Base-by-base conservation (phyloP, 2,113 vertebrate species). In the Phyllopteryx taeniolatus region DNA sequence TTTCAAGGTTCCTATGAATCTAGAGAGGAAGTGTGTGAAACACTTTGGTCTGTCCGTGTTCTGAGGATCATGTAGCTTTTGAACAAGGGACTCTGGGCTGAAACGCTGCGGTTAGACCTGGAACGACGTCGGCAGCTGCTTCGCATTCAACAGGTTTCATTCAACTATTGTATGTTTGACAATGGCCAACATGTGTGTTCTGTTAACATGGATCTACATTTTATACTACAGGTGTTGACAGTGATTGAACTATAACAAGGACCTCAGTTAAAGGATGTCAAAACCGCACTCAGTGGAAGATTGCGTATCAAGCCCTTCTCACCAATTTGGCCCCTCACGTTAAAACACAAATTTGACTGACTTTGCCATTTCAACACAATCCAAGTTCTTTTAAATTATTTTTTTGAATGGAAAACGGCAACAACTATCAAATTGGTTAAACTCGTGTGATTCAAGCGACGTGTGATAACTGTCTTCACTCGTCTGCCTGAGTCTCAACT, bases 171-270 rank as follows among this genome's bases (percentile, higher is more conserved):
- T 91, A 74, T 86, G 80, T 87, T 85, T 90, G 81, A 91, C 85
- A 77, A 85, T 92, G 91, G 88, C 84, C 74, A 88, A 89, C 89
- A 79, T 91, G 76, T 93, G 85, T 92, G 86, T 85, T 93, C 85
- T 94, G 86, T 95, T 95, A 95, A 95, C 93, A 90, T 95, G 94
- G 93, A 88, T 95, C 92, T 96, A 91, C 94, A 85, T 95, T 95
- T 93, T 94, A 93, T 93, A 94, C 94, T 92, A 93, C 94, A 95
- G 94, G 94, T 95, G 85, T 94, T 88, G 91, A 95, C 90, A 95
- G 91, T 92, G 92, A 92, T 83, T 94, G 93, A 94, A 91, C 92
- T 95, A 89, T 93, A 93, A 93, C 90, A 92, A 89, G 91, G 91
- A 93, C 92, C 89, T 93, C 92, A 90, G 90, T 91, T 91, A 92